Evolutionary conservation across 2,888 invertebrate genomes (phyloP).

Genomic region (Monochamus alternatus): DNA sequence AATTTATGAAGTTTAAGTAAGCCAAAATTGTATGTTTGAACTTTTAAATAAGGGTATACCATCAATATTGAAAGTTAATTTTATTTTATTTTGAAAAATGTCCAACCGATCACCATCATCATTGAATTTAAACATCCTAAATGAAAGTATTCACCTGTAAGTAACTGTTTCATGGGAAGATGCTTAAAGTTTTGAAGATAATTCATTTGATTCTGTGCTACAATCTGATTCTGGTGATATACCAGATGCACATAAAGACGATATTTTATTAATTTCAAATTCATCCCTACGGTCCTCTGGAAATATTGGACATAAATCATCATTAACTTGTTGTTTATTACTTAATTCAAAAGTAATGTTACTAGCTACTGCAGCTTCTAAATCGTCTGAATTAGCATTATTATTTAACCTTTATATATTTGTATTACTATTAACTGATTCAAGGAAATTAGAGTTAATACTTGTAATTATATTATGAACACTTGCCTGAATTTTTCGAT

Average conservation of each 20-base stretch:
- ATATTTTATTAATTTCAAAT: background rate
- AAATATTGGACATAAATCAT: too few species aligned
- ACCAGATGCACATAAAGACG: background rate
- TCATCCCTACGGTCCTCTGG: background rate
- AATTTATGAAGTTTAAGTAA: background rate
- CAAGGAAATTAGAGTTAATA: background rate
- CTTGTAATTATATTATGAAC: constrained; percentile 1
- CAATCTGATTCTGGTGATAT: constrained; percentile 8
- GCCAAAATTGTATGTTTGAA: constrained; percentile 8
- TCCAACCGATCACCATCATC: background rate
- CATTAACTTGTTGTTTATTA: too few species aligned
- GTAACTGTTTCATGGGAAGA: background rate
- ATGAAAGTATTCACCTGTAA: background rate
- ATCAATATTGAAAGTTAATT: too few species aligned
- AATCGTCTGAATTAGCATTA: too few species aligned
- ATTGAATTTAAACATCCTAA: background rate
- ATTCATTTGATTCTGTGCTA: constrained; percentile 5
- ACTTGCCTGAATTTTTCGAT: background rate
- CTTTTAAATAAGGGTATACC: background rate
- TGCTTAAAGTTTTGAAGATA: background rate
- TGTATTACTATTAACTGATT: constrained; percentile 15
- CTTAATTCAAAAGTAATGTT: too few species aligned
- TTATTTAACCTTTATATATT: too few species aligned
- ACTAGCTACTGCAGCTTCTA: too few species aligned
- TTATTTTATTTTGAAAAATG: constrained; percentile 13